Evolutionary conservation across 1,140 invertebrate genomes (phyloP).

Genomic region (Drosophila kepulauana): DNA sequence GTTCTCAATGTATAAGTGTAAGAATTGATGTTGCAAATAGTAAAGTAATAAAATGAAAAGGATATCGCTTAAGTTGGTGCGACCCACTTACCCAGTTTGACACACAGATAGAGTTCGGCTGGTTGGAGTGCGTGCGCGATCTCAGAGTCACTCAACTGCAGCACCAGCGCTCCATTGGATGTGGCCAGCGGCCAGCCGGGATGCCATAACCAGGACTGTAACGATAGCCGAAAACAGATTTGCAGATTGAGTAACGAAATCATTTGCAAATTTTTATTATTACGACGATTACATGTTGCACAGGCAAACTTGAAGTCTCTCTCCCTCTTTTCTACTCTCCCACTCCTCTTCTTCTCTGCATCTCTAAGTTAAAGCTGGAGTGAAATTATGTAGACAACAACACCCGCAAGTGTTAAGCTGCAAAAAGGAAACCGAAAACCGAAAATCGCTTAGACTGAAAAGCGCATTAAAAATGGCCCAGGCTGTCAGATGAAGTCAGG

Average conservation of each 20-base stretch:
- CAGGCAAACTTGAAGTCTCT: neutral
- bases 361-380: neutral
- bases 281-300: conserved; percentile 76
- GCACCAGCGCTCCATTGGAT: conserved; percentile 76
- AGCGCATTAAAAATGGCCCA: conserved; percentile 77
- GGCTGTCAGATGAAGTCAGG: conserved; percentile 54
- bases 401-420: conserved; percentile 83
- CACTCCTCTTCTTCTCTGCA: neutral
- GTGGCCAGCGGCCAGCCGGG: conserved; percentile 84
- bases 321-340: neutral
- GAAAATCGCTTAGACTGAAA: conserved; percentile 58
- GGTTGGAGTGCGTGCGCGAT: conserved; percentile 72
- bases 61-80: neutral
- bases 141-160: conserved; percentile 82
- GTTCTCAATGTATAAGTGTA: too few relatives aligned
- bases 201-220: conserved; percentile 80
- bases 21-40: too few relatives aligned
- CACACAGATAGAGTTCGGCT: conserved; percentile 81
- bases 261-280: conserved; percentile 83
- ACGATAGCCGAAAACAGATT: conserved; percentile 54
- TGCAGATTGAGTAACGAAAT: conserved; percentile 80
- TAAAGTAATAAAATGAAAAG: neutral
- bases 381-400: conserved; percentile 78
- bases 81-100: conserved; percentile 83
- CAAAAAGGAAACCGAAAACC: conserved; percentile 54